Conservation (phyloP, 2,113 vertebrate species). For the Echinops telfairi region DNA sequence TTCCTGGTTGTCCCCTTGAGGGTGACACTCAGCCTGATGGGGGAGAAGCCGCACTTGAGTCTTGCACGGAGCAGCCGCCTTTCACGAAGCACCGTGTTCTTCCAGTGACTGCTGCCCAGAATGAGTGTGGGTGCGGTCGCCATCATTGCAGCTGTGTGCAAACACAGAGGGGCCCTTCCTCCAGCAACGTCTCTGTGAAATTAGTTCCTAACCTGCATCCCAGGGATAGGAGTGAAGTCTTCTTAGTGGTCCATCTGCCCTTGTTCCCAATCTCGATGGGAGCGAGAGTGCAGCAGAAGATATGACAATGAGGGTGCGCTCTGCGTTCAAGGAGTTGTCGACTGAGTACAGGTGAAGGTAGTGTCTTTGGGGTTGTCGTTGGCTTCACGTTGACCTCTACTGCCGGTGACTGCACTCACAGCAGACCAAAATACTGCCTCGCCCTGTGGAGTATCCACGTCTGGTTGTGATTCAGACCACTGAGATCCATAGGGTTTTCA, state of each 20-base stretch:
- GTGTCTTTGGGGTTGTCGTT: neutral
- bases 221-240: neutral
- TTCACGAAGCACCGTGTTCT: accelerated
- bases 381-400: neutral
- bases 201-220: neutral
- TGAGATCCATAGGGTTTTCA: neutral
- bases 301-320: neutral
- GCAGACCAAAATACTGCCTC: neutral
- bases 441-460: neutral
- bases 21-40: neutral
- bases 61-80: neutral
- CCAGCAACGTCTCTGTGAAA: neutral
- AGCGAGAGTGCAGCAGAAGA: neutral
- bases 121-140: accelerated
- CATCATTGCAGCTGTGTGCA: neutral
- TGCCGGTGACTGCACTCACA: neutral
- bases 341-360: neutral
- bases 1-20: conserved; percentile 27
- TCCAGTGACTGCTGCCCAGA: neutral
- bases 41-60: neutral
- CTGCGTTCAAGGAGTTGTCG: neutral
- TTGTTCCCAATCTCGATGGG: accelerated
- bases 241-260: neutral
- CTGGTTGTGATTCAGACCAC: neutral
- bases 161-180: neutral